phyloP scores from a whole-genome alignment of 2,888 invertebrate genomes.

The Meganola albula region DNA sequence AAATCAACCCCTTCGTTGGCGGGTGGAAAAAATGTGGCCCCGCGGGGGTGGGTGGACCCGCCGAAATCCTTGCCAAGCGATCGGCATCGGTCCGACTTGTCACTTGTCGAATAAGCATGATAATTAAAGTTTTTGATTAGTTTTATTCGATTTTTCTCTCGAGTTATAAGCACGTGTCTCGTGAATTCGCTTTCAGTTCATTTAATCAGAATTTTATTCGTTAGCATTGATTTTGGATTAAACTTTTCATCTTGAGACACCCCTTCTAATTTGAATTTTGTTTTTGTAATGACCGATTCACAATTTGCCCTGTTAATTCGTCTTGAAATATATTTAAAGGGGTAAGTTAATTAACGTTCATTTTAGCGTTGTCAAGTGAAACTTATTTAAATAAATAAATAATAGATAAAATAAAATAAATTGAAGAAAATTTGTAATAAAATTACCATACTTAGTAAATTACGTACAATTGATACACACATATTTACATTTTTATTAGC shows the following conservation, averaged over 20 bases:
- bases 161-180: constrained; percentile 31
- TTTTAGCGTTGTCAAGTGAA: no score
- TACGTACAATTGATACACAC: no score
- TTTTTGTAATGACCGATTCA: not conserved
- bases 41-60: constrained; percentile 64
- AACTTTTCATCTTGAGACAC: constrained; percentile 7
- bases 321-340: no score
- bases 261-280: constrained; percentile 5
- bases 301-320: no score
- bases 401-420: no score
- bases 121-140: constrained; percentile 73
- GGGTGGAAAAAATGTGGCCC: constrained; percentile 71
- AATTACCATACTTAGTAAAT: no score
- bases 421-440: no score
- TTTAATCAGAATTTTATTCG: constrained; percentile 16
- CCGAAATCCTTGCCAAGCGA: constrained; percentile 76
- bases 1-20: constrained; percentile 77
- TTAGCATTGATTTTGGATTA: constrained; percentile 14
- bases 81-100: constrained; percentile 71
- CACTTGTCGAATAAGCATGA: constrained; percentile 76
- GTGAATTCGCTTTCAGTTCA: constrained; percentile 21
- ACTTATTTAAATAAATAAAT: no score
- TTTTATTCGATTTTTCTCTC: constrained; percentile 41
- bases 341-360: no score
- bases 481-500: no score